Evolutionary conservation across 1,140 invertebrate species (phyloP), one percentile per base, ranked within the genome.

Genomic region (Olivierus martensii): DNA sequence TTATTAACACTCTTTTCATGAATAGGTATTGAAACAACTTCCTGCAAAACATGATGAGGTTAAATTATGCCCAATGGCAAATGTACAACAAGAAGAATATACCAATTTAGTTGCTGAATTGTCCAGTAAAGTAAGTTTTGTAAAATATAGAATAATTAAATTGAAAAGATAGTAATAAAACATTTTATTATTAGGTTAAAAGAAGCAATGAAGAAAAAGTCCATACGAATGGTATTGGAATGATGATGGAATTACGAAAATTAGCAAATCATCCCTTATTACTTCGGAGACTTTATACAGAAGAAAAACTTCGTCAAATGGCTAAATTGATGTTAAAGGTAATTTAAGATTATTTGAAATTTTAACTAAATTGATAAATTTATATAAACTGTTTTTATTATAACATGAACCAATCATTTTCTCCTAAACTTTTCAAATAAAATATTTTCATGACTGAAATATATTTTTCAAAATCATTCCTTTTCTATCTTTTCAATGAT

Each of bases 171-270:
- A 9, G n/a, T 15, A 39, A 12, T 28, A 9, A 28, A 6, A 28
- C 9, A 28, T 28, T 28, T 28, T 2, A 9, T 28, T 28, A 28
- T 28, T 9, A 28, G 28, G 28, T 28, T 28, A 28, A 28, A 9
- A 28, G 9, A 28, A 28, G 28, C 22, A 51, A 52, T 19, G 48
- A 58, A 36, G 41, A 46, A 4, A 57, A 56, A 44, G 46, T 52
- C 12, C 36, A 73, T 75, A 53, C 69, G 75, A 81, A 78, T 57
- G 81, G 82, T 38, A 75, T 81, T 60, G 78, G 81, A 4, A 84
- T 89, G 71, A 81, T 93, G 76, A 90, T 89, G 79, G 81, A 87
- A 63, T 75, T 94, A 66, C 73, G 89, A 3, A 90, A 90, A 67
- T 70, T 86, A 43, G 84, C 87, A 5, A 93, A 92, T 71, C 90